Conservation (phyloP, 2,888 invertebrate species). For the Erannis defoliaria region DNA sequence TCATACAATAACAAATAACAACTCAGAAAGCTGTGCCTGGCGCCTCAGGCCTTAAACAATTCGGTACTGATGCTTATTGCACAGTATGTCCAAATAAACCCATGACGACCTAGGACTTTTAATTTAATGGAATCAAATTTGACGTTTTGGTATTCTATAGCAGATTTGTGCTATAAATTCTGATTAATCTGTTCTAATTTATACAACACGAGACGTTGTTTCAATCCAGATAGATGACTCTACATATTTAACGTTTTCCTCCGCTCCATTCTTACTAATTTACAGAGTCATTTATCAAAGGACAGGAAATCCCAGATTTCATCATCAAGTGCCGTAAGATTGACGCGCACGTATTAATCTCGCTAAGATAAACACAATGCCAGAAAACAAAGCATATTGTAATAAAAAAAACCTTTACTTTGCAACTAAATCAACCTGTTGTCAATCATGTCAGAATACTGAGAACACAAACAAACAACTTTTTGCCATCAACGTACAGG, state of each 20-base stretch:
- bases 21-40: conserved; percentile 23
- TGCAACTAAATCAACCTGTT: conserved; percentile 25
- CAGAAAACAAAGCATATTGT: conserved; percentile 26
- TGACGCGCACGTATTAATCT: conserved; percentile 34
- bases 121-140: background rate
- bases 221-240: conserved; percentile 18
- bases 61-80: conserved; percentile 19
- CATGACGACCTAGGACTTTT: background rate
- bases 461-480: background rate
- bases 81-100: conserved; percentile 6
- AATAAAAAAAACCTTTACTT: conserved; percentile 31
- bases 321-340: conserved; percentile 32
- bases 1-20: no score
- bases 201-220: conserved; percentile 12
- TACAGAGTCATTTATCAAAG: conserved; percentile 32
- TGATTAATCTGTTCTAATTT: conserved; percentile 18
- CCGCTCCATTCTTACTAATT: conserved; percentile 11
- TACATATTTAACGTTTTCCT: conserved; percentile 19
- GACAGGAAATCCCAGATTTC: conserved; percentile 39
- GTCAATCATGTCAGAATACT: background rate
- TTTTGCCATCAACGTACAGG: no score
- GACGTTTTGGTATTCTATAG: conserved; percentile 18
- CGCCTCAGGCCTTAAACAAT: conserved; percentile 35
- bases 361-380: conserved; percentile 41
- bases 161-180: conserved; percentile 8